Conservation (phyloP, 2,113 vertebrate species). For the Apodemus speciosus region DNA sequence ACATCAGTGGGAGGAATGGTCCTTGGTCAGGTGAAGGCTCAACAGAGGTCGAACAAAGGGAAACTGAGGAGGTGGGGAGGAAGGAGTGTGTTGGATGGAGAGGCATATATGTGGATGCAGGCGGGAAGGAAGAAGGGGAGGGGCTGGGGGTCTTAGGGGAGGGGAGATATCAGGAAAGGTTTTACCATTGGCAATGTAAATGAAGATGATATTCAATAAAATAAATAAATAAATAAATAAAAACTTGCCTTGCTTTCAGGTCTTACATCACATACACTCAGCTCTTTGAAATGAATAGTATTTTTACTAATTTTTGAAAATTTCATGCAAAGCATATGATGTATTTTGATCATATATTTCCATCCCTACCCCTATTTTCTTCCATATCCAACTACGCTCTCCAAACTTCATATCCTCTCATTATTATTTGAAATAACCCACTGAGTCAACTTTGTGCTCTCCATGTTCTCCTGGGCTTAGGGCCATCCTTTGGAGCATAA, state of each 20-base stretch:
- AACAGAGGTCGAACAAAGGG: no score
- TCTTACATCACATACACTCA: background rate
- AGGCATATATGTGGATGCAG: no score
- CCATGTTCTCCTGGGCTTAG: background rate
- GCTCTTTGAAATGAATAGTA: background rate
- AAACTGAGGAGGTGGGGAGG: no score
- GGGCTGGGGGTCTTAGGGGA: no score
- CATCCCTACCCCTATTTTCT: background rate
- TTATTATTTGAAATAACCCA: background rate
- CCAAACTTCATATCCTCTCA: background rate
- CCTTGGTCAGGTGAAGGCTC: no score
- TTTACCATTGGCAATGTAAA: no score
- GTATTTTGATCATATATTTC: background rate
- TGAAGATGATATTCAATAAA: no score
- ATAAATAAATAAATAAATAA: no score
- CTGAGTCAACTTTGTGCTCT: background rate
- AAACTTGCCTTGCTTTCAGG: background rate
- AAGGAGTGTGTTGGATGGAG: no score
- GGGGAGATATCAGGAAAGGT: no score
- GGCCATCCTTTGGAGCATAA: background rate
- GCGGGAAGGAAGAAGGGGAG: no score
- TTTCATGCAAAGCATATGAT: background rate
- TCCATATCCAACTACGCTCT: background rate
- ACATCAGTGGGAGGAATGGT: no score
- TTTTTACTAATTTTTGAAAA: background rate